Evolutionary conservation across 37 sponge, comb jelly and placozoan genomes (phyloP).

Genomic region (Beroe ovata): DNA sequence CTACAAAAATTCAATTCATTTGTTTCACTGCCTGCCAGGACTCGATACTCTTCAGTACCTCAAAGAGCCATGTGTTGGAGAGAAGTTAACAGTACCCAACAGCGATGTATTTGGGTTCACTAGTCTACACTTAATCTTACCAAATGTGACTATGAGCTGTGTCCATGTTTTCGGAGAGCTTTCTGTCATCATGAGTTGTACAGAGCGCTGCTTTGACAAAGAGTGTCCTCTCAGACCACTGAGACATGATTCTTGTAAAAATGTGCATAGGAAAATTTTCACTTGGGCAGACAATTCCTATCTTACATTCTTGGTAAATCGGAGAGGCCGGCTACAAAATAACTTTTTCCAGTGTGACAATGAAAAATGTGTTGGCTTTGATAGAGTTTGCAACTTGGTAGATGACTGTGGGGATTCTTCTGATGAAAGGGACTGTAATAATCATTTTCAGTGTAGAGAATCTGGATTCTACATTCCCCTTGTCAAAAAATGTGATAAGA

Average conservation of each 20-base stretch:
- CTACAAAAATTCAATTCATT: no score
- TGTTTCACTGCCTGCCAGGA: not conserved
- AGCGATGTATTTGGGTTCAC: not conserved
- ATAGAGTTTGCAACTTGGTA: slow-evolving; percentile 16
- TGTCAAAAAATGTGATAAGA: not conserved
- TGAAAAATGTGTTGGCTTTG: not conserved
- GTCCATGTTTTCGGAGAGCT: slow-evolving; percentile 3
- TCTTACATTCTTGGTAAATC: not conserved
- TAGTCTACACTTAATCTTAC: not conserved
- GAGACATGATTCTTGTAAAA: not conserved
- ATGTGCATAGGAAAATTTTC: not conserved
- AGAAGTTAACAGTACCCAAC: not conserved
- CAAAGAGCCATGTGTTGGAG: not conserved
- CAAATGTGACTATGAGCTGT: not conserved
- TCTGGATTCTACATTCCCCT: not conserved
- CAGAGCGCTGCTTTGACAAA: not conserved
- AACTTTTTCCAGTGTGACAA: slow-evolving; percentile 23
- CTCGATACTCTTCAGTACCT: not conserved
- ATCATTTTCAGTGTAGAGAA: not conserved
- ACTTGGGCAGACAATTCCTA: not conserved
- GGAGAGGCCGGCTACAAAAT: not conserved
- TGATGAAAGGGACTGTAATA: not conserved
- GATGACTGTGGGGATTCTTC: slow-evolving; percentile 54
- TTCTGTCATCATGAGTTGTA: slow-evolving; percentile 5
- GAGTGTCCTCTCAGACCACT: not conserved